phyloP scores from a whole-genome alignment of 2,113 vertebrate species.

The Grammomys dolichurus region DNA sequence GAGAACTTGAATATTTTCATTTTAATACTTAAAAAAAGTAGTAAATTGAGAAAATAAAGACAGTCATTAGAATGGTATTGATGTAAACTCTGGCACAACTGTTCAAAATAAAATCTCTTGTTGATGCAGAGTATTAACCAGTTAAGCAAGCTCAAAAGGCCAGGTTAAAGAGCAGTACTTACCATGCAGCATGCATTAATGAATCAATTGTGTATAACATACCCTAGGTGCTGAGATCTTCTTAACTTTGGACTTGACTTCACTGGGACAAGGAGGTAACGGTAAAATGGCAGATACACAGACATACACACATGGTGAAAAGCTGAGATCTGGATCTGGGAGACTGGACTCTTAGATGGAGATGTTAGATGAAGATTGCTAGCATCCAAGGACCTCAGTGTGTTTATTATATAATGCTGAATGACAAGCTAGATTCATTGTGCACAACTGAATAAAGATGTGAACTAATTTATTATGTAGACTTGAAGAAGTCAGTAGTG shows the following conservation, averaged over 20 bases:
- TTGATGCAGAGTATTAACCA: not conserved
- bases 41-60: not conserved
- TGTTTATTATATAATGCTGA: not conserved
- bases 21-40: constrained; percentile 34
- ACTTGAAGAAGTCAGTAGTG: not conserved
- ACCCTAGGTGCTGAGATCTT: not conserved
- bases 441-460: not conserved
- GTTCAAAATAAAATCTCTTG: not conserved
- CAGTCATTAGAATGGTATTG: not conserved
- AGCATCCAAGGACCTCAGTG: not conserved
- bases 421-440: not conserved
- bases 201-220: not conserved
- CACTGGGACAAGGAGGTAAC: not conserved
- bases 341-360: not conserved
- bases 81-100: not conserved
- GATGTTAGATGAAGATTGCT: too few species aligned
- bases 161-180: not conserved
- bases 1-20: not conserved
- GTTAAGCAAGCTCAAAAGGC: not conserved
- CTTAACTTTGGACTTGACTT: not conserved
- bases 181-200: not conserved
- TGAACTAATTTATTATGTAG: not conserved
- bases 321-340: not conserved
- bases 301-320: not conserved
- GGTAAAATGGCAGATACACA: not conserved